Evolutionary conservation across 2,797 vertebrate species (phyloP).

Genomic region (Neosilurus mollespiculum): DNA sequence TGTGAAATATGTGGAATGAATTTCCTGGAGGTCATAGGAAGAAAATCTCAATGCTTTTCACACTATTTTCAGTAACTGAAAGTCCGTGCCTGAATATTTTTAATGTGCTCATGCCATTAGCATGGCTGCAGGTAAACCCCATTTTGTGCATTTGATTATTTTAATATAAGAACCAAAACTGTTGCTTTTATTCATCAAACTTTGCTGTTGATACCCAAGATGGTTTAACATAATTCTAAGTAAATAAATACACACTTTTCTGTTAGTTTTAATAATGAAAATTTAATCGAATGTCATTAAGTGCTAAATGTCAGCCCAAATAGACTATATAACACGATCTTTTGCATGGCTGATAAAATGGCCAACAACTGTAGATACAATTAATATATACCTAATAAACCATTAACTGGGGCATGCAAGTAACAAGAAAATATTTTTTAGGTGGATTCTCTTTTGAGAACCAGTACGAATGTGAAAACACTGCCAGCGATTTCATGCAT

Average conservation of each 20-base stretch:
- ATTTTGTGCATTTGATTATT: background rate
- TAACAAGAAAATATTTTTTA: slow-evolving; percentile 53
- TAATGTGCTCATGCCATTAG: background rate
- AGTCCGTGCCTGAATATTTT: background rate
- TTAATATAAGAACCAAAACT: background rate
- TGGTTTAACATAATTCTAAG: background rate
- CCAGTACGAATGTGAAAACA: slow-evolving; percentile 67
- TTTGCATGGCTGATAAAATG: background rate
- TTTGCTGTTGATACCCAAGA: background rate
- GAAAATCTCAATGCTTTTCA: background rate
- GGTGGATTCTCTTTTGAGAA: slow-evolving; percentile 78
- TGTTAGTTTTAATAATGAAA: background rate
- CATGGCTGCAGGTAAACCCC: background rate
- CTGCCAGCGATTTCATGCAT: slow-evolving; percentile 85
- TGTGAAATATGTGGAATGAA: background rate
- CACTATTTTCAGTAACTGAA: background rate
- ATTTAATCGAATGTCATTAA: background rate
- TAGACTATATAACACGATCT: background rate
- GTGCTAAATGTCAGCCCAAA: background rate
- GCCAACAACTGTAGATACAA: background rate
- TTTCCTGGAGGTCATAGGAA: too few species aligned
- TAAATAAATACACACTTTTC: background rate
- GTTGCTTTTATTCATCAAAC: background rate
- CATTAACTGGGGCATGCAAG: background rate
- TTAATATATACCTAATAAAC: background rate